phyloP scores from a whole-genome alignment of 2,113 vertebrate genomes.

The Centropus bengalensis region DNA sequence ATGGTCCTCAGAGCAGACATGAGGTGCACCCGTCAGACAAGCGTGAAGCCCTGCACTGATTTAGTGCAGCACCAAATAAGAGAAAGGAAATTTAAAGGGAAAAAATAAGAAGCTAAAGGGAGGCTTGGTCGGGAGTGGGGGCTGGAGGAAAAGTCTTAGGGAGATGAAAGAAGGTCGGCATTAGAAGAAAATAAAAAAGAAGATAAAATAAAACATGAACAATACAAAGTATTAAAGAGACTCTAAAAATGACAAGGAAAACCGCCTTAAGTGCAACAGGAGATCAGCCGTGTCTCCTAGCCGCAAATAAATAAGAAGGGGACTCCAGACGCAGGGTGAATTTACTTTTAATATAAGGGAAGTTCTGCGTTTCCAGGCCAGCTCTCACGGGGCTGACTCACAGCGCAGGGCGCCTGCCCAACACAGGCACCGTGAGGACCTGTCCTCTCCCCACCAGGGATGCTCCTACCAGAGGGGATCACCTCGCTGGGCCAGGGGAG shows the following conservation, averaged over 20 bases:
- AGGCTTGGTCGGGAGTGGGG: not conserved
- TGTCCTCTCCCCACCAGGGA: not conserved
- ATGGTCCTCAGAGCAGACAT: not conserved
- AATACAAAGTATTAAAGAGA: not conserved
- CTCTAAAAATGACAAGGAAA: not conserved
- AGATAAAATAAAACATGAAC: conserved; percentile 16
- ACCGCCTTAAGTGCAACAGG: not conserved
- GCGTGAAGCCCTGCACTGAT: not conserved
- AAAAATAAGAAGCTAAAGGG: conserved; percentile 11
- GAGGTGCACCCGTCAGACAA: not conserved
- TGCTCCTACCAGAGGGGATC: not conserved
- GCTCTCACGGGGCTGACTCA: not conserved
- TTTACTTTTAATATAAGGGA: not conserved
- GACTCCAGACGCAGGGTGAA: rapidly evolving
- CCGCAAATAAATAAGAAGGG: not conserved
- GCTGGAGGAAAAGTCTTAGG: not conserved
- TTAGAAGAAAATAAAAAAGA: conserved; percentile 29
- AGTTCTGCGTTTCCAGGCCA: not conserved
- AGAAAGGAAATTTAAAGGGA: not conserved
- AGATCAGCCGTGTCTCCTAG: not conserved
- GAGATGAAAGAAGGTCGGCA: not conserved
- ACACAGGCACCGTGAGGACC: rapidly evolving
- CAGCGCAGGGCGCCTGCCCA: not conserved
- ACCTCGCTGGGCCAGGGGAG: rapidly evolving
- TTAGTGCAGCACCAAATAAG: not conserved